Conservation (phyloP, 2,888 invertebrate species). For the Uloborus plumipes region DNA sequence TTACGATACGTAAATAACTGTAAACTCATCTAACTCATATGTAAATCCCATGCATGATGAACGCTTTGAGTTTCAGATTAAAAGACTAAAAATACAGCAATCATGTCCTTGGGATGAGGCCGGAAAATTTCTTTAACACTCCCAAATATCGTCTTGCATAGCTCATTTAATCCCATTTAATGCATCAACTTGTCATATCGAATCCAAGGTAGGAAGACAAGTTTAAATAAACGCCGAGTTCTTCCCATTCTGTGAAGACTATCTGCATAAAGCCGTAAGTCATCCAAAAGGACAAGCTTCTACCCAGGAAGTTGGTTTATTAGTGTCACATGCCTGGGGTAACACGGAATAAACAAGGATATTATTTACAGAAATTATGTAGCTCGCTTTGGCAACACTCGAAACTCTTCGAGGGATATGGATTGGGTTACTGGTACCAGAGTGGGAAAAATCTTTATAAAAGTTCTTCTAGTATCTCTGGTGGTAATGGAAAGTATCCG, state of each 20-base stretch:
- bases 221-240: slow-evolving; percentile 21
- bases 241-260: background rate
- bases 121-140: slow-evolving; percentile 15
- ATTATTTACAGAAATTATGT: slow-evolving; percentile 43
- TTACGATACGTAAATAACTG: no score
- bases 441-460: no score
- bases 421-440: no score
- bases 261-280: slow-evolving; percentile 19
- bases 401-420: background rate
- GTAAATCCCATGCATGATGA: no score
- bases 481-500: no score
- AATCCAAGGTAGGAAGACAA: slow-evolving; percentile 25
- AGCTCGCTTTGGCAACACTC: background rate
- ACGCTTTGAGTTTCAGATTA: no score
- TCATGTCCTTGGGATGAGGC: background rate
- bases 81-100: background rate
- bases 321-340: slow-evolving; percentile 54
- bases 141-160: background rate
- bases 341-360: slow-evolving; percentile 47
- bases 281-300: background rate
- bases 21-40: no score
- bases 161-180: slow-evolving; percentile 26
- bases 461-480: no score
- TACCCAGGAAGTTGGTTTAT: slow-evolving; percentile 38
- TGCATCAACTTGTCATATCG: slow-evolving; percentile 42